phyloP scores from a whole-genome alignment of 2,797 vertebrate species.

The Muscicapa comitata region DNA sequence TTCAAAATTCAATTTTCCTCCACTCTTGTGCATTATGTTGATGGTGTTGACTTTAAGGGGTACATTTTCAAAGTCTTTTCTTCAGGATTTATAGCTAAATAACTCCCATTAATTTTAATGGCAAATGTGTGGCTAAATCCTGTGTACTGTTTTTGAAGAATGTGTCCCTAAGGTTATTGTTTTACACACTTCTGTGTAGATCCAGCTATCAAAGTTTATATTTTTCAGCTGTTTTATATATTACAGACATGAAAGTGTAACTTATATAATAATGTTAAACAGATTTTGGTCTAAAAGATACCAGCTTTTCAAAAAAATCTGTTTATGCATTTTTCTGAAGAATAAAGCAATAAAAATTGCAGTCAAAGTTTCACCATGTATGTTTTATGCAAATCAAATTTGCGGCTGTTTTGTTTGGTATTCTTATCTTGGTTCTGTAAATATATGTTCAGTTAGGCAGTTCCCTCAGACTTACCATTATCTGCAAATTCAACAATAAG shows the following conservation, averaged over 20 bases:
- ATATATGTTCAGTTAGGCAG: slow-evolving; percentile 20
- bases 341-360: neutral
- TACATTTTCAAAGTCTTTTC: slow-evolving; percentile 61
- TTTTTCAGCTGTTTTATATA: slow-evolving; percentile 55
- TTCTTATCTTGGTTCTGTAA: slow-evolving; percentile 40
- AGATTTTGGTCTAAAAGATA: slow-evolving; percentile 14
- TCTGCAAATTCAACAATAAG: slow-evolving; percentile 47
- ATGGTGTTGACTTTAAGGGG: slow-evolving; percentile 64
- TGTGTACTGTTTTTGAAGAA: slow-evolving; percentile 52
- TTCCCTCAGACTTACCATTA: neutral
- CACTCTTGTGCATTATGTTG: slow-evolving; percentile 23
- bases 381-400: slow-evolving; percentile 51
- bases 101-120: slow-evolving; percentile 66
- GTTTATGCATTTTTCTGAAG: neutral
- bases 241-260: slow-evolving; percentile 27
- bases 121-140: slow-evolving; percentile 56
- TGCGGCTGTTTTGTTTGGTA: slow-evolving; percentile 30
- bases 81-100: slow-evolving; percentile 60
- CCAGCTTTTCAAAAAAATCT: neutral
- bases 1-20: slow-evolving; percentile 61
- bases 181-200: slow-evolving; percentile 51
- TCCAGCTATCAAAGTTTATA: slow-evolving; percentile 51
- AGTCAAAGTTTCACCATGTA: neutral
- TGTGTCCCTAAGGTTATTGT: slow-evolving; percentile 48
- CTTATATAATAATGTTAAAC: slow-evolving; percentile 12